Conservation (phyloP, 2,888 invertebrate species). For the Cerceris rybyensis region DNA sequence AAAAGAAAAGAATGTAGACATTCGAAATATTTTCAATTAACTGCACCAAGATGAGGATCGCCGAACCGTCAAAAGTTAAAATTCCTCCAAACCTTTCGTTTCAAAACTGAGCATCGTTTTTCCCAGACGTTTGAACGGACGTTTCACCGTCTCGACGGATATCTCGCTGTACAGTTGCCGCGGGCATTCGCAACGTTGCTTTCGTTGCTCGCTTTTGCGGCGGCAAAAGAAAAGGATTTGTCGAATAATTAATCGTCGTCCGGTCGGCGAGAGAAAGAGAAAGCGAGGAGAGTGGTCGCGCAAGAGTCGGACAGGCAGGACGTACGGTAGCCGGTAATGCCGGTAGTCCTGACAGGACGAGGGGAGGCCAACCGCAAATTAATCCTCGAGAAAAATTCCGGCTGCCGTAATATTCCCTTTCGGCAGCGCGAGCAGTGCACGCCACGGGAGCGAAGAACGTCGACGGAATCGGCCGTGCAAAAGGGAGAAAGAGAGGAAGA, state of each 20-base stretch:
- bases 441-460: constrained; percentile 23
- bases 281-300: constrained; percentile 60
- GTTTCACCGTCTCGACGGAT: neutral
- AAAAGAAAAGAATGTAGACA: constrained; percentile 50
- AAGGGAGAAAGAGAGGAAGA: too few relatives aligned
- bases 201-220: constrained; percentile 14
- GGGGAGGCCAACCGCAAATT: constrained; percentile 73
- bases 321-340: constrained; percentile 67
- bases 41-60: too few relatives aligned
- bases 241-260: constrained; percentile 67
- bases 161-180: neutral
- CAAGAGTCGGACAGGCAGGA: constrained; percentile 47
- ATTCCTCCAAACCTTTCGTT: too few relatives aligned
- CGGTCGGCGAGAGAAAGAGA: constrained; percentile 13
- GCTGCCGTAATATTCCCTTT: constrained; percentile 73
- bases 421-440: constrained; percentile 58
- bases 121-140: neutral
- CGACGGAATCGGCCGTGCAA: neutral
- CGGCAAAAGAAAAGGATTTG: constrained; percentile 57
- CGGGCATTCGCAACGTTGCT: neutral
- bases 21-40: too few relatives aligned
- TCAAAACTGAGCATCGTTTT: too few relatives aligned
- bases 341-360: constrained; percentile 67
- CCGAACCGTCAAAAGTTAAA: too few relatives aligned
- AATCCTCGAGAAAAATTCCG: constrained; percentile 73